Evolutionary conservation across 2,113 vertebrate species (phyloP).

Genomic region (Cyprinodon variegatus): DNA sequence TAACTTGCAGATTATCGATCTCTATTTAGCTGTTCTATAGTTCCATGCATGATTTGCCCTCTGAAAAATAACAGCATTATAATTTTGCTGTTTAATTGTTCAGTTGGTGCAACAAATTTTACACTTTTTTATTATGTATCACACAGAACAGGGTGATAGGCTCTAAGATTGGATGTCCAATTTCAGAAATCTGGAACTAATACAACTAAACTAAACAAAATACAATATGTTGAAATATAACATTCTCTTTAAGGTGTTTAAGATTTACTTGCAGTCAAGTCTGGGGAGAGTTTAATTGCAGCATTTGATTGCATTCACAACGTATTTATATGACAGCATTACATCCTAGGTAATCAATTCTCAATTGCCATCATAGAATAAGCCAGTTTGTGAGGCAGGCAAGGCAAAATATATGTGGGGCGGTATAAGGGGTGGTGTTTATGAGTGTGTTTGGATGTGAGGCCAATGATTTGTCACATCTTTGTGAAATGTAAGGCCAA

Average conservation of each 20-base stretch:
- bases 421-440: neutral
- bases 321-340: slow-evolving; percentile 33
- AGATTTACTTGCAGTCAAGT: neutral
- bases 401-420: neutral
- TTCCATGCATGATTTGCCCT: slow-evolving; percentile 19
- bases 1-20: slow-evolving; percentile 32
- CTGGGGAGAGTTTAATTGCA: slow-evolving; percentile 8
- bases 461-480: no score
- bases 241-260: neutral
- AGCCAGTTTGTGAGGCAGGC: slow-evolving; percentile 17
- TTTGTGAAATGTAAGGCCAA: no score
- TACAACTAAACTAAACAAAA: neutral
- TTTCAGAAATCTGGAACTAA: neutral
- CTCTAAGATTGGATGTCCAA: slow-evolving; percentile 8
- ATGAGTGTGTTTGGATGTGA: neutral
- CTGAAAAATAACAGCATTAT: neutral
- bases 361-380: slow-evolving; percentile 59
- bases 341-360: slow-evolving; percentile 49
- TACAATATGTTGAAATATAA: neutral
- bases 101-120: neutral
- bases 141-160: slow-evolving; percentile 4
- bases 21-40: slow-evolving; percentile 5
- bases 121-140: neutral
- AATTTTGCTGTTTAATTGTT: neutral
- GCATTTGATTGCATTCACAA: slow-evolving; percentile 3